phyloP scores from a whole-genome alignment of 2,113 vertebrate genomes.

The Parotia lawesii region DNA sequence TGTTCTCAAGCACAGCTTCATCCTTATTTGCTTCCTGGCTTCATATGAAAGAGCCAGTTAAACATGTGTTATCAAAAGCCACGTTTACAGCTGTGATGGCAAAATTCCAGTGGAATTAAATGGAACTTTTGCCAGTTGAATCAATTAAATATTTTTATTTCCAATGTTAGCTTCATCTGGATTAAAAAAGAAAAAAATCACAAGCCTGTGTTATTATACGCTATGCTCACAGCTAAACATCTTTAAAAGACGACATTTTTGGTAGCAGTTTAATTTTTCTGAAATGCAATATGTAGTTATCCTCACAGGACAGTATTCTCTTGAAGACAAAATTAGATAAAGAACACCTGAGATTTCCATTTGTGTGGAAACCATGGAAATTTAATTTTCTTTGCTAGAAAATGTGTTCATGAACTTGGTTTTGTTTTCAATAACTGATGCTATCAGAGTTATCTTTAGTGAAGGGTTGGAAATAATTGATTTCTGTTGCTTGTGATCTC shows the following conservation, averaged over 20 bases:
- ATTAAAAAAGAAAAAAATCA: neutral
- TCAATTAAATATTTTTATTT: slow-evolving; percentile 17
- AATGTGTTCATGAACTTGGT: neutral
- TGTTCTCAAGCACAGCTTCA: neutral
- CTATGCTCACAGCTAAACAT: neutral
- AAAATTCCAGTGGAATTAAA: neutral
- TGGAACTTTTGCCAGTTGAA: neutral
- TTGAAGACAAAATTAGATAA: neutral
- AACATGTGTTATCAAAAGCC: neutral
- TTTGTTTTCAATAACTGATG: neutral
- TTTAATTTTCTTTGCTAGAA: neutral
- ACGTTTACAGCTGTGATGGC: slow-evolving; percentile 2
- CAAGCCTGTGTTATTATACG: neutral
- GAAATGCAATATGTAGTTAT: neutral
- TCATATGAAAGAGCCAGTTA: neutral
- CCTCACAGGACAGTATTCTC: neutral
- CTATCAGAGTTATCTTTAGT: neutral
- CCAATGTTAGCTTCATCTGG: neutral
- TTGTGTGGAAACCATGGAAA: neutral
- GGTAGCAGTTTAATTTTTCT: neutral
- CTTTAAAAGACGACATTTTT: neutral
- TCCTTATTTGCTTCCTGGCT: neutral
- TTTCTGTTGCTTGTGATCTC: neutral
- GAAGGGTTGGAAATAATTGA: neutral
- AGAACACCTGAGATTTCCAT: neutral